Evolutionary conservation across 2,113 vertebrate genomes (phyloP).

Genomic region (Megaptera novaeangliae): DNA sequence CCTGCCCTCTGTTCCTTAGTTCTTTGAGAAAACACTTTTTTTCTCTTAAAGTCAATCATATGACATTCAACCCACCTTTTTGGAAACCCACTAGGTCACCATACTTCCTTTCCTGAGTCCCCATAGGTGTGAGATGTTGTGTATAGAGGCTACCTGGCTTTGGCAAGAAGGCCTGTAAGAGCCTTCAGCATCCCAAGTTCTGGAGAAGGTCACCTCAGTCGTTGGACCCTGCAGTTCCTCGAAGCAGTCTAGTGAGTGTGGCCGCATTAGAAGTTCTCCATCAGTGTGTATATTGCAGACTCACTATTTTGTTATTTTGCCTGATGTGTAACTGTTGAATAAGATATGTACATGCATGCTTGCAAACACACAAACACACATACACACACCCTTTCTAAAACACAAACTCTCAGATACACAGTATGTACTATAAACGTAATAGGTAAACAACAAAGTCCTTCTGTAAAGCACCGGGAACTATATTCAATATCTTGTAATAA

Average conservation of each 20-base stretch:
- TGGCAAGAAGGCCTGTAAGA: background rate
- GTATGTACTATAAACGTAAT: background rate
- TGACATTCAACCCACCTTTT: background rate
- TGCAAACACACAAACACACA: background rate
- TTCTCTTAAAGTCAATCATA: background rate
- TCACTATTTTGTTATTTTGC: no score
- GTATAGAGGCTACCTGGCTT: background rate
- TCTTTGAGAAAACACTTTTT: background rate
- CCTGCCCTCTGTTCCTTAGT: background rate
- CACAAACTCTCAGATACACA: background rate
- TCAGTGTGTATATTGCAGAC: no score
- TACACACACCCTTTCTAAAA: background rate
- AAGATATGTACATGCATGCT: background rate
- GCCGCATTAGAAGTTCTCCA: background rate
- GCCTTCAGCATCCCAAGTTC: no score
- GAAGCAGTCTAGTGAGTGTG: background rate
- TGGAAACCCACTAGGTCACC: background rate
- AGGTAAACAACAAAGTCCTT: background rate
- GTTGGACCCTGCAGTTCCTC: accelerated
- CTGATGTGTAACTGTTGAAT: background rate
- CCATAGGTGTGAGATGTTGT: no score
- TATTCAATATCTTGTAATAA: background rate
- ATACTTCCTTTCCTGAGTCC: background rate
- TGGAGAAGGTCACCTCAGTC: background rate
- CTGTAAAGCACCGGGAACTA: background rate